Evolutionary conservation across 2,888 invertebrate species (phyloP), one percentile per base, ranked within the genome.

Genomic region (Marasmarcha lunaedactyla): DNA sequence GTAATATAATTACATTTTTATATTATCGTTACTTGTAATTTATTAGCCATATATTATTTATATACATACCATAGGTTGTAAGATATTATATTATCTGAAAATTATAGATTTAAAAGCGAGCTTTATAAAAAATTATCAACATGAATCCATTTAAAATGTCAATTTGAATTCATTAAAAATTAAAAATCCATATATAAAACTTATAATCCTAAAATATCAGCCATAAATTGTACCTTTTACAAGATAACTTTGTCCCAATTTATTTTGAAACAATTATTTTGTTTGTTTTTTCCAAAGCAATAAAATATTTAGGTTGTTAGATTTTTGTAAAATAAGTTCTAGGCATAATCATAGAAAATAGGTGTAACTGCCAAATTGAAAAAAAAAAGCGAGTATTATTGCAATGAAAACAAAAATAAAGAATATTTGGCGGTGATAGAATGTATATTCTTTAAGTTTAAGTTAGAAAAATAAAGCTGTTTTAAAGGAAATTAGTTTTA

Each of bases 11-110:
- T 49, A 46, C 48, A 50, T 50, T 50, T 52, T 57, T 52, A 48
- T 64, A 59, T 64, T 67, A 65, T 63, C 67, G 62, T 63, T 65
- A 59, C 59, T 57, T 47, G 47, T 59, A 52, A 45, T 40, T 44
- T 60, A 55, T 70, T 78, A 81, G 81, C 74, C 74, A 79, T 79
- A 74, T 67, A 73, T 69, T 79, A 77, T 81, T 78, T 81, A 81
- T 83, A 71, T 72, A 81, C 79, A 81, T 83, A 83, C 83, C 83
- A 83, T 83, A 83, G 79, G 71, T 52, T 81, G n/a, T n/a, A 78
- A 79, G 78, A 68, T 68, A 71, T 72, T 67, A 76, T 68, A 69
- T 72, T 71, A 67, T 76, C 70, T 68, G 73, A 77, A 76, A 77
- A 78, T 67, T 62, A 71, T 79, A 76, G 77, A 78, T 74, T 74